Percentiles rank a stretch among this genome's conserved stretches.
phyloP scores from a whole-genome alignment of 2,797 vertebrate species.

The Esox lucius region DNA sequence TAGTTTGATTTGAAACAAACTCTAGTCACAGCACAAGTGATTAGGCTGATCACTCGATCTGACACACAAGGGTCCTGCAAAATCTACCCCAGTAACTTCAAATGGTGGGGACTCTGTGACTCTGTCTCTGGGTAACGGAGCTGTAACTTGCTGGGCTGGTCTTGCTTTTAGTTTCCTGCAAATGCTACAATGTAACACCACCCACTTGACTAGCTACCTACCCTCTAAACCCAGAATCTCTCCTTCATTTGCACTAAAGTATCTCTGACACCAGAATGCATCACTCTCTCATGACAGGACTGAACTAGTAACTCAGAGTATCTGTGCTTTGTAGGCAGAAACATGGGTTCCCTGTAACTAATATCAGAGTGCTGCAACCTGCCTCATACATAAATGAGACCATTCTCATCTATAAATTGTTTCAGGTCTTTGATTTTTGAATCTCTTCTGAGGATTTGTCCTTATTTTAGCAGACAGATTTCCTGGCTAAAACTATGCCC shows the following conservation, averaged over 20 bases:
- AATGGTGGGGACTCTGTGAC: slow-evolving; percentile 16
- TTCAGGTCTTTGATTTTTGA: slow-evolving; percentile 22
- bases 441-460: slow-evolving; percentile 11
- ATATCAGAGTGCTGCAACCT: too few species aligned
- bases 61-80: slow-evolving; percentile 22
- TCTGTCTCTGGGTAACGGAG: slow-evolving; percentile 18
- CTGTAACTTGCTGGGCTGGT: slow-evolving; percentile 15
- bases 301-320: slow-evolving; percentile 17
- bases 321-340: slow-evolving; percentile 19
- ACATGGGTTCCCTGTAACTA: slow-evolving; percentile 20
- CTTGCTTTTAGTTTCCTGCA: slow-evolving; percentile 17
- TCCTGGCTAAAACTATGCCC: slow-evolving; percentile 15
- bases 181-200: background rate
- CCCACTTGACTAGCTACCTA: background rate
- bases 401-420: slow-evolving; percentile 20
- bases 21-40: slow-evolving; percentile 11
- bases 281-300: background rate
- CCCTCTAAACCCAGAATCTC: slow-evolving; percentile 6
- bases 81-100: slow-evolving; percentile 23
- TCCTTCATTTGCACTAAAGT: slow-evolving; percentile 15
- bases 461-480: slow-evolving; percentile 11
- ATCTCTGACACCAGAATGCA: slow-evolving; percentile 22
- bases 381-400: slow-evolving; percentile 18
- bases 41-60: background rate
- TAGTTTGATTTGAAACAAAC: slow-evolving; percentile 4